phyloP scores from a whole-genome alignment of 1,140 invertebrate species.

The Cherax destructor region DNA sequence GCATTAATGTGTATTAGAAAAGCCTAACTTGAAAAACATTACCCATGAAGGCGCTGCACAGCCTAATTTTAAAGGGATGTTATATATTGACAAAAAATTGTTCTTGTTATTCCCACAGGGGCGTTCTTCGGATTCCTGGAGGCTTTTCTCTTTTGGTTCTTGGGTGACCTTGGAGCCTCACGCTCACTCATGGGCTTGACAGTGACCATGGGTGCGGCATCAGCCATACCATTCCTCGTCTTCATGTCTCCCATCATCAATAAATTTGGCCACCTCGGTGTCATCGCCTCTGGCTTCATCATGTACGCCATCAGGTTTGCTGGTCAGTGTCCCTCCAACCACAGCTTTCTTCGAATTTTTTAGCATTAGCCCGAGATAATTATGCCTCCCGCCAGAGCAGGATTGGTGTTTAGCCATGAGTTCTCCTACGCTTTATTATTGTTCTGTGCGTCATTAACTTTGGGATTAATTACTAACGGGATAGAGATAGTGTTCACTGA shows the following conservation, averaged over 20 bases:
- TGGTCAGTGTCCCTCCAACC: constrained; percentile 84
- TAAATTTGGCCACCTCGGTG: constrained; percentile 86
- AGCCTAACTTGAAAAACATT: too few relatives aligned
- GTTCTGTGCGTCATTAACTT: too few relatives aligned
- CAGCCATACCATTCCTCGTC: constrained; percentile 86
- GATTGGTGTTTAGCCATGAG: too few relatives aligned
- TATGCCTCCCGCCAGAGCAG: too few relatives aligned
- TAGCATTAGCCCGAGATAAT: too few relatives aligned
- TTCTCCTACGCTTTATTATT: too few relatives aligned
- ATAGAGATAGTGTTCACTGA: too few relatives aligned
- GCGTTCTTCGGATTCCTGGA: constrained; percentile 90
- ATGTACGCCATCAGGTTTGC: constrained; percentile 85
- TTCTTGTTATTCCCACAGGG: constrained; percentile 77
- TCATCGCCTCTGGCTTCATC: constrained; percentile 86
- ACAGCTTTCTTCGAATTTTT: constrained; percentile 79
- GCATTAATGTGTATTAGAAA: too few relatives aligned
- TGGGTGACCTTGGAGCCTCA: constrained; percentile 86
- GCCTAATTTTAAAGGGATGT: too few relatives aligned
- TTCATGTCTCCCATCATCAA: constrained; percentile 87
- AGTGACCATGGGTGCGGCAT: constrained; percentile 85
- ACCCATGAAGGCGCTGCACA: too few relatives aligned
- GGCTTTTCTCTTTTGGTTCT: constrained; percentile 90
- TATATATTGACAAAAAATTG: too few relatives aligned
- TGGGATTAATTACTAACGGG: too few relatives aligned
- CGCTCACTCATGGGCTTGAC: constrained; percentile 89